Percentiles rank a stretch among this genome's conserved stretches.
Evolutionary conservation across 2,888 invertebrate species (phyloP).

Genomic region (Noctua comes): DNA sequence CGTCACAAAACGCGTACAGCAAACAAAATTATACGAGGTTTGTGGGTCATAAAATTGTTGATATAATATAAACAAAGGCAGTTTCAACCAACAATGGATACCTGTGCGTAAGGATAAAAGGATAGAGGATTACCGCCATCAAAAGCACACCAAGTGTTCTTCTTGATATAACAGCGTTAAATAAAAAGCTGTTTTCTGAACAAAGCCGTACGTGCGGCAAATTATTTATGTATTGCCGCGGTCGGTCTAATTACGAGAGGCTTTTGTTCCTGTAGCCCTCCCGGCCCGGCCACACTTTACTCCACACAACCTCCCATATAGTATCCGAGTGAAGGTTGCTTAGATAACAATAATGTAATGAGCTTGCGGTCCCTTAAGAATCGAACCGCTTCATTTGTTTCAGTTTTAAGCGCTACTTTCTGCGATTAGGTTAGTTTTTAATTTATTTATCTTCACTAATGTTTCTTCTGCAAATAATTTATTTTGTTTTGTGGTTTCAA

Average conservation of each 20-base stretch:
- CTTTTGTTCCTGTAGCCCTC: slow-evolving; percentile 87
- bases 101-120: slow-evolving; percentile 78
- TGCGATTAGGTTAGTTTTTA: slow-evolving; percentile 42
- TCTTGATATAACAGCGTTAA: slow-evolving; percentile 87
- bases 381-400: slow-evolving; percentile 75
- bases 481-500: background rate
- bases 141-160: slow-evolving; percentile 85
- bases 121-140: slow-evolving; percentile 82
- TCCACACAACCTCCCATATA: slow-evolving; percentile 74
- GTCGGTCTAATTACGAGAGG: slow-evolving; percentile 89
- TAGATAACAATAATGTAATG: slow-evolving; percentile 85
- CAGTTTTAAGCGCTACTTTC: slow-evolving; percentile 60
- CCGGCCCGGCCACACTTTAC: slow-evolving; percentile 77
- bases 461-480: slow-evolving; percentile 11
- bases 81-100: slow-evolving; percentile 65
- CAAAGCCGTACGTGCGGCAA: slow-evolving; percentile 89
- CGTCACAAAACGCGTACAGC: slow-evolving; percentile 40
- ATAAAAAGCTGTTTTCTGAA: slow-evolving; percentile 87
- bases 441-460: slow-evolving; percentile 20
- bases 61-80: slow-evolving; percentile 72
- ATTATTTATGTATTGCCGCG: slow-evolving; percentile 90
- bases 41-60: slow-evolving; percentile 66
- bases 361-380: slow-evolving; percentile 76
- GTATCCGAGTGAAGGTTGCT: slow-evolving; percentile 70
- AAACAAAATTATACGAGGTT: slow-evolving; percentile 62